A percentile compares a stretch with the other conserved stretches of the same genome.
Evolutionary conservation across 2,797 vertebrate species (phyloP).

Genomic region (Tympanoctomys barrerae): DNA sequence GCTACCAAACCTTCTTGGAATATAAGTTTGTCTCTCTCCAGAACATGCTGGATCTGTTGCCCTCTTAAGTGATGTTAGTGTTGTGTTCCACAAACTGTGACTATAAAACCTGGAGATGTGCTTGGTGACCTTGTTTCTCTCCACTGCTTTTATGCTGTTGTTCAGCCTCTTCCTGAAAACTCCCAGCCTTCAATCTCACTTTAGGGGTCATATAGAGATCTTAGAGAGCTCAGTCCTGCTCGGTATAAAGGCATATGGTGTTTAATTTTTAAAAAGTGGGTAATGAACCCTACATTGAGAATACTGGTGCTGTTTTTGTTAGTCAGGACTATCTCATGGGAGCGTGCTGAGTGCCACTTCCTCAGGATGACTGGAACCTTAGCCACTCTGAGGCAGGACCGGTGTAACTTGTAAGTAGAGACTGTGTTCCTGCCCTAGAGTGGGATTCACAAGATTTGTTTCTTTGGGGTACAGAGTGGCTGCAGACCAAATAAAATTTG

Average conservation of each 20-base stretch:
- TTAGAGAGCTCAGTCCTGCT: not conserved
- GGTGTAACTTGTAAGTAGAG: not conserved
- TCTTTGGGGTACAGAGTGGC: not conserved
- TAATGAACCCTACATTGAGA: conserved; percentile 3
- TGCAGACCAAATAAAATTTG: conserved; percentile 4
- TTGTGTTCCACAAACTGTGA: not conserved
- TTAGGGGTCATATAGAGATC: not conserved
- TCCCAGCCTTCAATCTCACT: not conserved
- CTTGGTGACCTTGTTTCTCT: not conserved
- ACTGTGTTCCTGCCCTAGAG: not conserved
- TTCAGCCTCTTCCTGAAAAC: not conserved
- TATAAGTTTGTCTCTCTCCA: not conserved
- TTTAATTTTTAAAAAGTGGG: not conserved
- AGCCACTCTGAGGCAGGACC: not conserved
- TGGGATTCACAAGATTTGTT: not conserved
- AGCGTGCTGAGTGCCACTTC: not conserved
- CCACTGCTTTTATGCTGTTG: conserved; percentile 25
- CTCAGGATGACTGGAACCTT: not conserved
- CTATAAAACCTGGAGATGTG: not conserved
- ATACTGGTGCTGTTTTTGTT: not conserved
- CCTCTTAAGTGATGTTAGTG: not conserved
- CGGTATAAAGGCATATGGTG: not conserved
- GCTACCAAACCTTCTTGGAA: not conserved
- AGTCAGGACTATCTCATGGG: not conserved
- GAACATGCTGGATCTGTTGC: not conserved